Evolutionary conservation across 2,797 vertebrate genomes (phyloP), one percentile per base, ranked within the genome.

Genomic region (Tachyglossus aculeatus): DNA sequence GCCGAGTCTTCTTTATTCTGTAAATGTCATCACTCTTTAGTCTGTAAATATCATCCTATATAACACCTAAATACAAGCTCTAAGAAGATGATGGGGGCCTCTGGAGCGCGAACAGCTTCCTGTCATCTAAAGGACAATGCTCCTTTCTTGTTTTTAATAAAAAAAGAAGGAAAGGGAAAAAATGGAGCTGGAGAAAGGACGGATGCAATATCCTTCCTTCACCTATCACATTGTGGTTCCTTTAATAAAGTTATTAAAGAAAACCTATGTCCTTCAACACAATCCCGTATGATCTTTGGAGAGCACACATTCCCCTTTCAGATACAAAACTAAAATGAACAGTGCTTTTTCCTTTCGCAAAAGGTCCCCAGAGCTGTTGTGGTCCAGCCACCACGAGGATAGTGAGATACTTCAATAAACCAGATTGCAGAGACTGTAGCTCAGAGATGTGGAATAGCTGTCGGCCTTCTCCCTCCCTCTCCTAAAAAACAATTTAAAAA

Each of bases 11-110:
- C 62, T 78, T 88, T 87, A 77, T 80, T 62, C 53, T 61, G 67
- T 69, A 90, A 89, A 88, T 86, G 64, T 79, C 83, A 86, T 36
- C 22, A 18, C 54, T 87, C 59, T 86, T 82, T 79, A 71, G 56
- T 84, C 67, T 74, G 75, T 77, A 90, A 90, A 88, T 88, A 84
- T 44, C 74, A 80, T 81, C 32, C 56, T 44, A 32, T 14, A 74
- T 57, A 74, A 77, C 6, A 16, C 57, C 36, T 63, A 79, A 63
- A 32, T 13, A 16, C 4, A 55, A 27, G 10, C 67, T 80, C 85
- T 81, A 18, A 22, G 27, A 6, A 55, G 51, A 6, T 18, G 50
- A 63, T 21, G 59, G 16, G 67, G 68, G 33, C 10, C 32, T 52
- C 59, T 14, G 25, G 31, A 56, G 43, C 53, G 56, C 8, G 55